Evolutionary conservation across 2,888 invertebrate species (phyloP).

Genomic region (Microchrysa polita): DNA sequence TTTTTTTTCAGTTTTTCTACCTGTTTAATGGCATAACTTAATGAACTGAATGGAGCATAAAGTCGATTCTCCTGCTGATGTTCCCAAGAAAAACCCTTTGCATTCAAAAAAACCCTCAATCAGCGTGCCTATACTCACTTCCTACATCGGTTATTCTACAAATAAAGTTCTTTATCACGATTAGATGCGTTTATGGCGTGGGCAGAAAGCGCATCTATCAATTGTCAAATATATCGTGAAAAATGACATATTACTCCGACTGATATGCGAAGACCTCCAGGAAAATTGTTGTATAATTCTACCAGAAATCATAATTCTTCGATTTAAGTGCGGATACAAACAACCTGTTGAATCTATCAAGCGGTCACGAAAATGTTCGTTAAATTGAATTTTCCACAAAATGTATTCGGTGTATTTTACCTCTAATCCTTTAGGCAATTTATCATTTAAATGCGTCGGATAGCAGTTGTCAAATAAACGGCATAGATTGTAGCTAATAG

Average conservation of each 20-base stretch:
- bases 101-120: no score
- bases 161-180: no score
- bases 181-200: no score
- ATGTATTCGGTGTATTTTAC: not conserved
- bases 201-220: no score
- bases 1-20: no score
- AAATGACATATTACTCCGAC: not conserved
- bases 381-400: not conserved
- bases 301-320: not conserved
- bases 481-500: not conserved
- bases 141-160: no score
- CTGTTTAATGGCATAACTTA: no score
- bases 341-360: not conserved
- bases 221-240: not conserved
- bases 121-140: no score
- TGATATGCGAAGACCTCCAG: not conserved
- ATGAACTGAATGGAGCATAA: no score
- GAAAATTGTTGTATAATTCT: not conserved
- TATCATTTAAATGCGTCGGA: not conserved
- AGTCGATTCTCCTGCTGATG: no score
- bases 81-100: no score
- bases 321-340: not conserved
- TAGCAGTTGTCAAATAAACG: conserved; percentile 9
- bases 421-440: not conserved
- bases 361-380: not conserved